A percentile compares a stretch with the other conserved stretches of the same genome.
Conservation (phyloP, 64 coral and sea anemone genomes). For the Hydrozoanthus tunicans region DNA sequence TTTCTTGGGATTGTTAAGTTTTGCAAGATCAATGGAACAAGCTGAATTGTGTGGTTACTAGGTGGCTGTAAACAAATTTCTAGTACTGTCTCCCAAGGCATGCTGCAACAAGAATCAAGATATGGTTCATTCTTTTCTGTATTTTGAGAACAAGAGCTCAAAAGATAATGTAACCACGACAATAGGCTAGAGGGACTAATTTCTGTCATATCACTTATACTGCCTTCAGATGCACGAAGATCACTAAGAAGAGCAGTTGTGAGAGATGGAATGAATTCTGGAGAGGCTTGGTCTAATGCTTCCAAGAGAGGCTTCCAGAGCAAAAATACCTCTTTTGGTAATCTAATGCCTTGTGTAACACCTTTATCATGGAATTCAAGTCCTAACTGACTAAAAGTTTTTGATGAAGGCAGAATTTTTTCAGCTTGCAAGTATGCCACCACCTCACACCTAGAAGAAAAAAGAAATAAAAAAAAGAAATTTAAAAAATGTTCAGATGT, state of each 20-base stretch:
- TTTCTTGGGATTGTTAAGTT: slow-evolving; percentile 16
- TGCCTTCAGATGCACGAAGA: not conserved
- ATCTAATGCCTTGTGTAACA: not conserved
- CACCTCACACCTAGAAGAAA: slow-evolving; percentile 13
- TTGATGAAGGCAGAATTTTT: slow-evolving; percentile 32
- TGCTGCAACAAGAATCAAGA: slow-evolving; percentile 30
- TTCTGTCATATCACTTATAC: not conserved
- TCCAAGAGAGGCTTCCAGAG: slow-evolving; percentile 74
- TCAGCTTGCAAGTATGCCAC: not conserved
- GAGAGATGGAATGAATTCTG: slow-evolving; percentile 69
- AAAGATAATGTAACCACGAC: slow-evolving; percentile 54
- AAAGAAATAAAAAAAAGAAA: not conserved
- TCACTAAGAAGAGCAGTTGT: slow-evolving; percentile 22
- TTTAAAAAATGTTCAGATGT: not conserved
- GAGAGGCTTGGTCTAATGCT: slow-evolving; percentile 62
- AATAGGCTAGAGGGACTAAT: not conserved
- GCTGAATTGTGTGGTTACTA: not conserved
- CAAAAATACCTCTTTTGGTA: slow-evolving; percentile 53
- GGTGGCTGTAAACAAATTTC: slow-evolving; percentile 67
- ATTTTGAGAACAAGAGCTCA: slow-evolving; percentile 42
- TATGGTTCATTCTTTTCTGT: not conserved
- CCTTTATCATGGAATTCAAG: slow-evolving; percentile 1
- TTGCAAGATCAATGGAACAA: slow-evolving; percentile 61
- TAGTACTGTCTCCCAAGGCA: slow-evolving; percentile 64
- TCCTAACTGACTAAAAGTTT: slow-evolving; percentile 10